These are phyloP conservation scores for Coryphaenoides rupestris DNA, from an alignment of 2,113 vertebrate genomes.

Conservation along the genomic window DNA sequence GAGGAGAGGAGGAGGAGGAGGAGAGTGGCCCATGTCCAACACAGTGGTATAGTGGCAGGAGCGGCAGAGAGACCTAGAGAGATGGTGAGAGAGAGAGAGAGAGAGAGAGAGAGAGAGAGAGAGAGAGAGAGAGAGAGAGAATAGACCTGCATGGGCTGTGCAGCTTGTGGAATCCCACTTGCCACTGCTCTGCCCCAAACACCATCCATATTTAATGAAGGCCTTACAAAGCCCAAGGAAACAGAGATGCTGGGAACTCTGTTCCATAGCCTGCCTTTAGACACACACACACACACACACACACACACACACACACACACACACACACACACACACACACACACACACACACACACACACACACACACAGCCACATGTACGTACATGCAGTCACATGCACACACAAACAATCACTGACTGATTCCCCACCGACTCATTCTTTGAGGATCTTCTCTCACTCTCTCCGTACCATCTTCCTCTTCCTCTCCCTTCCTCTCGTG, in stretches of 20 bases:
- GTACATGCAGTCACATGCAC: too few species aligned
- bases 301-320: background rate
- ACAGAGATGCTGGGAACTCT: constrained; percentile 56
- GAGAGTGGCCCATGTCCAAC: too few species aligned
- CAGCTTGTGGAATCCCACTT: constrained; percentile 62
- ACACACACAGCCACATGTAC: background rate
- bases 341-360: background rate
- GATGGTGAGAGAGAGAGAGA: background rate
- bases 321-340: background rate
- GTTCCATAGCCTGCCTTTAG: background rate
- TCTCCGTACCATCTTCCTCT: background rate
- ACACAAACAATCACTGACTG: constrained; percentile 3
- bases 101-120: constrained; percentile 3
- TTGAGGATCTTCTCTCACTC: background rate
- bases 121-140: background rate
- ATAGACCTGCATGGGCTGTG: constrained; percentile 24
- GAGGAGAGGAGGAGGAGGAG: too few species aligned
- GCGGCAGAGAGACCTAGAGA: background rate
- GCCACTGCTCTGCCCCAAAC: constrained; percentile 61
- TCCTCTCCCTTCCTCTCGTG: constrained; percentile 3
- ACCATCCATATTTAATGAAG: constrained; percentile 66
- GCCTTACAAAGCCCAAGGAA: constrained; percentile 60
- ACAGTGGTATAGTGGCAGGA: too few species aligned
- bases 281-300: background rate
- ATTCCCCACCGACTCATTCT: background rate